phyloP scores from a whole-genome alignment of 2,888 invertebrate genomes.

The Dioctria rufipes region DNA sequence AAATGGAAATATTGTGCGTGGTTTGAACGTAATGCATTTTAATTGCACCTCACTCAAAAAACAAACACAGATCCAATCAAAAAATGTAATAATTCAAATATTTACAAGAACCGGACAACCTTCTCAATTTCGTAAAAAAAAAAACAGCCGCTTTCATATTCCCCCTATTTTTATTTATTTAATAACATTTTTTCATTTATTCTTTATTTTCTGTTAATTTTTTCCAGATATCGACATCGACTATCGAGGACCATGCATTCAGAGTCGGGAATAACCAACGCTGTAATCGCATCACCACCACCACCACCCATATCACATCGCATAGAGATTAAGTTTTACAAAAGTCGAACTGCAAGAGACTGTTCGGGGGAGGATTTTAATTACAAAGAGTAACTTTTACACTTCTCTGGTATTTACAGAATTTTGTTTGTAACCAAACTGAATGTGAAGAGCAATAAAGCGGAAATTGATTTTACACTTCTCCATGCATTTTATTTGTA shows the following conservation, averaged over 20 bases:
- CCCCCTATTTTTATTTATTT: no score
- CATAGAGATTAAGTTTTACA: background rate
- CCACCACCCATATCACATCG: background rate
- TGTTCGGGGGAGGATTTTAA: background rate
- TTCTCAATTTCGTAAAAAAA: no score
- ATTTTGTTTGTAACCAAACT: slow-evolving; percentile 7
- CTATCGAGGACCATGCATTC: slow-evolving; percentile 55
- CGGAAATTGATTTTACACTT: slow-evolving; percentile 57
- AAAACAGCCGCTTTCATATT: no score
- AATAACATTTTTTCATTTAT: no score
- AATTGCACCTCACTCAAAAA: no score
- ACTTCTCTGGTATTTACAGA: background rate
- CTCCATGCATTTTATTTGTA: slow-evolving; percentile 50
- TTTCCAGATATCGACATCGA: slow-evolving; percentile 56
- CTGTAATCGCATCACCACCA: no score
- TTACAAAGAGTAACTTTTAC: slow-evolving; percentile 28
- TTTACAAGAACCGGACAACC: no score
- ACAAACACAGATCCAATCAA: no score
- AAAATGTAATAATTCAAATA: no score
- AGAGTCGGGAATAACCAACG: slow-evolving; percentile 9
- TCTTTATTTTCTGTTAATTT: background rate
- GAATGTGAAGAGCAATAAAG: slow-evolving; percentile 53
- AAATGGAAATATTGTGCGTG: no score
- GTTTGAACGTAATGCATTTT: no score
- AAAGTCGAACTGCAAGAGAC: background rate